These are phyloP conservation scores for Thecocarcelia acutangulata DNA, from an alignment of 2,888 invertebrate species.

Conservation along the genomic window DNA sequence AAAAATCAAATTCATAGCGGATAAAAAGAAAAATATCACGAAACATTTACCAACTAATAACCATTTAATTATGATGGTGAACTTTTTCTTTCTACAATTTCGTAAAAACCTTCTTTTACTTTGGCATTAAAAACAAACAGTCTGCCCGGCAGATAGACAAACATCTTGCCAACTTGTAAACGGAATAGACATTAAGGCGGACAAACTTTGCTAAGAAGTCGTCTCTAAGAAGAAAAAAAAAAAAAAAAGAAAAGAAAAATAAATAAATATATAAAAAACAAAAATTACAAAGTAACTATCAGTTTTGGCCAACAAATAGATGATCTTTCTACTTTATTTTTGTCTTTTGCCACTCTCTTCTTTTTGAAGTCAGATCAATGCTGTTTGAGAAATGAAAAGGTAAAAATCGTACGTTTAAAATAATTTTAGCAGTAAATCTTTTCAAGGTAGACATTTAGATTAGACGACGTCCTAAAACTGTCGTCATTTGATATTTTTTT, in stretches of 20 bases:
- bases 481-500: conserved; percentile 72
- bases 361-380: conserved; percentile 49
- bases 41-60: conserved; percentile 62
- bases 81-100: conserved; percentile 30
- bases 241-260: conserved; percentile 40
- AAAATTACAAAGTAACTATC: conserved; percentile 58
- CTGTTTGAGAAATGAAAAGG: conserved; percentile 22
- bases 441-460: conserved; percentile 68
- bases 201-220: conserved; percentile 52
- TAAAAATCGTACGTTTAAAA: conserved; percentile 25
- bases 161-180: conserved; percentile 34
- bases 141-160: conserved; percentile 15
- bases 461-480: conserved; percentile 72
- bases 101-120: conserved; percentile 41
- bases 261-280: background rate
- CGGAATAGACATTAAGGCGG: conserved; percentile 66
- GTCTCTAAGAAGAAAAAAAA: no score
- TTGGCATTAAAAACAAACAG: conserved; percentile 39
- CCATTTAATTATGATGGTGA: conserved; percentile 62
- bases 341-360: conserved; percentile 4
- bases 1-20: background rate
- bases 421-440: conserved; percentile 62
- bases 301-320: conserved; percentile 46
- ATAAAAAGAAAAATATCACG: conserved; percentile 24
- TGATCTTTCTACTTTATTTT: conserved; percentile 38